Conservation (phyloP, 2,888 invertebrate genomes). For the Eristalis arbustorum region DNA sequence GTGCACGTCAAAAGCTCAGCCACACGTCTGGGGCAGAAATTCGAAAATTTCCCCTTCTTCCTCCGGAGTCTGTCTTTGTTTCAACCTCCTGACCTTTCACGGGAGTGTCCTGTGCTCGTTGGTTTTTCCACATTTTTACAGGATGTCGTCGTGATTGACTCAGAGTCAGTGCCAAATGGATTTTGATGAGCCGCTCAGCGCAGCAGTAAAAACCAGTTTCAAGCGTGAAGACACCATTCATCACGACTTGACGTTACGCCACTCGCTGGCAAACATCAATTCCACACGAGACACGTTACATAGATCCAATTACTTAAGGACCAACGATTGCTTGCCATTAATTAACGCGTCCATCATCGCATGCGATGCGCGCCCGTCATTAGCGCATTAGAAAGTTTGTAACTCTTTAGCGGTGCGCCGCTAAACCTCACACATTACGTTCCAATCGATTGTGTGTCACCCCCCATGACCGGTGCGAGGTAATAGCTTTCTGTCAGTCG, state of each 20-base stretch:
- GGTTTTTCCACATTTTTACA: too few relatives aligned
- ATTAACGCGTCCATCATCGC: background rate
- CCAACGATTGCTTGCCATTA: background rate
- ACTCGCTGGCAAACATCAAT: background rate
- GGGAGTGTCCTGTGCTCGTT: too few relatives aligned
- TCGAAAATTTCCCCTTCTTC: too few relatives aligned
- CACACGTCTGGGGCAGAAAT: background rate
- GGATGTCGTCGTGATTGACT: too few relatives aligned
- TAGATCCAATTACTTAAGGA: background rate
- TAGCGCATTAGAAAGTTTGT: background rate
- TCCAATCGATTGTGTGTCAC: background rate
- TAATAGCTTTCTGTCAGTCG: background rate
- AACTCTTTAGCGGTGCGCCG: background rate
- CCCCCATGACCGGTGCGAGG: background rate
- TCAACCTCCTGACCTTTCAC: too few relatives aligned
- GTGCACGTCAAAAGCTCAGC: slow-evolving; percentile 41
- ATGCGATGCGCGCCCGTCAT: background rate
- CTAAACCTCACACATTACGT: background rate
- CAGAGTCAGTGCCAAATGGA: too few relatives aligned
- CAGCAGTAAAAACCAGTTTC: too few relatives aligned
- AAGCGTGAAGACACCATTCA: too few relatives aligned
- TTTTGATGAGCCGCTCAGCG: too few relatives aligned
- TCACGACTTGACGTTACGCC: background rate
- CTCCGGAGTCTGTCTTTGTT: too few relatives aligned
- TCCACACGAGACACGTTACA: background rate